phyloP scores from a whole-genome alignment of 2,888 invertebrate genomes.

The Strigamia maritima region DNA sequence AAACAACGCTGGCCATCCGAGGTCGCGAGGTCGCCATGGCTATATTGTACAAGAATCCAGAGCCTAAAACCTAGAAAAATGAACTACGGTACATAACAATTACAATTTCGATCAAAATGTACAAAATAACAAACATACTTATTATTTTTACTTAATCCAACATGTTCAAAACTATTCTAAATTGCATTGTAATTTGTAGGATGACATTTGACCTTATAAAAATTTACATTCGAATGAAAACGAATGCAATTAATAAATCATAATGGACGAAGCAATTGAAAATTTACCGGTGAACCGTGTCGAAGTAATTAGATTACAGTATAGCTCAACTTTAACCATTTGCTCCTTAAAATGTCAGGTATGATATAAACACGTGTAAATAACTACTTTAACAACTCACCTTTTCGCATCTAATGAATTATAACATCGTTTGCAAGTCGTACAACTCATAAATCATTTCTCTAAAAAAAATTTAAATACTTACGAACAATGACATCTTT shows the following conservation, averaged over 20 bases:
- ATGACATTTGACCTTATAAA: neutral
- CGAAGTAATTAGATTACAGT: neutral
- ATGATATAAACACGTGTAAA: neutral
- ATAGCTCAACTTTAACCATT: neutral
- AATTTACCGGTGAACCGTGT: neutral
- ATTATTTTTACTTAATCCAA: neutral
- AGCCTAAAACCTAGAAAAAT: too few relatives aligned
- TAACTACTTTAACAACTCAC: neutral
- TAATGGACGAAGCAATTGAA: neutral
- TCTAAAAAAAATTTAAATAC: neutral
- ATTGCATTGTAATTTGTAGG: neutral
- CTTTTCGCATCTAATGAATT: neutral
- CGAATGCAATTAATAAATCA: neutral
- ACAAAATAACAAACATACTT: neutral
- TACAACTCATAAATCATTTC: neutral
- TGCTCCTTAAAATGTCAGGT: neutral
- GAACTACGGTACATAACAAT: too few relatives aligned
- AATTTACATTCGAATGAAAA: neutral
- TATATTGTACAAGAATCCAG: too few relatives aligned
- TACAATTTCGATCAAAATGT: too few relatives aligned
- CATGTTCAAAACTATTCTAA: too few relatives aligned
- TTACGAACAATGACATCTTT: neutral
- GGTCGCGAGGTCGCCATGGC: too few relatives aligned
- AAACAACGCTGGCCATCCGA: too few relatives aligned
- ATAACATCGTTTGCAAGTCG: neutral